A percentile compares a stretch with the other conserved stretches of the same genome.
Conservation (phyloP, 2,797 vertebrate species). For the Crocidura indochinensis region DNA sequence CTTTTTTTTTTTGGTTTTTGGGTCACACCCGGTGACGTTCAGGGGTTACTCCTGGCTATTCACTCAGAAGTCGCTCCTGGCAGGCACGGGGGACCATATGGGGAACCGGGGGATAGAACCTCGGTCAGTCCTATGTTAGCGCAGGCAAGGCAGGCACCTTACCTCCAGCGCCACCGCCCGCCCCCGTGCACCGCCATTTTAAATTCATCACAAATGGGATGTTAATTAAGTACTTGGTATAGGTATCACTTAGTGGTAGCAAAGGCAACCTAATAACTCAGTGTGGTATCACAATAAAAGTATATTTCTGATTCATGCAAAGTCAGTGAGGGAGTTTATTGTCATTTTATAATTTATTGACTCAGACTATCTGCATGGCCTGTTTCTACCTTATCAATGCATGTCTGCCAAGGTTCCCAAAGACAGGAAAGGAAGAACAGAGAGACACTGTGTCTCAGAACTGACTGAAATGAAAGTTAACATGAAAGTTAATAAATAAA, state of each 20-base stretch:
- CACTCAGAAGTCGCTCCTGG: too few species aligned
- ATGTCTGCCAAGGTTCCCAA: conserved; percentile 6
- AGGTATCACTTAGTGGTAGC: background rate
- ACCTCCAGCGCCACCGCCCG: too few species aligned
- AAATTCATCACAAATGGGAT: background rate
- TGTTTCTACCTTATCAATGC: background rate
- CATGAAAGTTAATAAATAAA: background rate
- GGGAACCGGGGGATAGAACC: too few species aligned
- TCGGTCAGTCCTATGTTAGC: too few species aligned
- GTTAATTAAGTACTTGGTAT: too few species aligned
- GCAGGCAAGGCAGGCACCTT: too few species aligned
- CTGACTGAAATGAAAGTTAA: background rate
- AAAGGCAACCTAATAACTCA: background rate
- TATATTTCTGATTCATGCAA: background rate
- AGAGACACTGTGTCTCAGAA: background rate
- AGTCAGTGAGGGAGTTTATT: background rate
- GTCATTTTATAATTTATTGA: background rate
- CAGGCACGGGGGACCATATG: too few species aligned
- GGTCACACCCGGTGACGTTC: too few species aligned
- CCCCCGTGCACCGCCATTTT: background rate
- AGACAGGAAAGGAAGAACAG: background rate
- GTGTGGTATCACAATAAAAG: background rate
- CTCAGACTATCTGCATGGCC: background rate
- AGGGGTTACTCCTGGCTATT: too few species aligned
- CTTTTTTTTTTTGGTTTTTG: too few species aligned